These are phyloP conservation scores for Protonemura montana DNA, from an alignment of 2,888 invertebrate species.

Conservation along the genomic window DNA sequence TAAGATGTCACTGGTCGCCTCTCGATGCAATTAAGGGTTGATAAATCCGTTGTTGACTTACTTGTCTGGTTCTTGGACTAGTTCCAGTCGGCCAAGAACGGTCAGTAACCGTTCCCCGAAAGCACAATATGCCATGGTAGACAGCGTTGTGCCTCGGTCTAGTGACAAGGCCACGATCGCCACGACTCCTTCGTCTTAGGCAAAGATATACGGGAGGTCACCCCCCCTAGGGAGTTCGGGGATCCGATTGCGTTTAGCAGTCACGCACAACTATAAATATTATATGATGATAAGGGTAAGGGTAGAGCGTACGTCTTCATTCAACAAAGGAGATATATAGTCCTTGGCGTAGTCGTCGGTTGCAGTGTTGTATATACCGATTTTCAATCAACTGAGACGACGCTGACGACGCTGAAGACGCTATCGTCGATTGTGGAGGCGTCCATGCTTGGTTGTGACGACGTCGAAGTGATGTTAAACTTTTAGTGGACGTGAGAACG, in stretches of 20 bases:
- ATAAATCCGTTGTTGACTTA: conserved; percentile 37
- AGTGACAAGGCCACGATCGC: neutral
- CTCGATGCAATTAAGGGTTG: conserved; percentile 36
- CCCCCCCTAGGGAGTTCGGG: neutral
- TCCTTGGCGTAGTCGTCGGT: neutral
- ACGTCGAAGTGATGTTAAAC: neutral
- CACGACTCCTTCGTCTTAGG: neutral
- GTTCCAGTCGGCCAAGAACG: conserved; percentile 29
- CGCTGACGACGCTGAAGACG: neutral
- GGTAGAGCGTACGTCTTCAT: neutral
- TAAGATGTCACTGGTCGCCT: neutral
- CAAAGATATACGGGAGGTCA: conserved; percentile 7
- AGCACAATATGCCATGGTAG: neutral
- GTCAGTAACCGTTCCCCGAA: neutral
- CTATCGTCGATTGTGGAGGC: neutral
- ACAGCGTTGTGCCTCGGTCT: neutral
- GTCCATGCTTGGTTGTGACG: neutral
- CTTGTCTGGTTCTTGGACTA: conserved; percentile 20
- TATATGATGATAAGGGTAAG: conserved; percentile 31
- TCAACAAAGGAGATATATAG: neutral
- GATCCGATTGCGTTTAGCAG: conserved; percentile 34
- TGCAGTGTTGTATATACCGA: neutral
- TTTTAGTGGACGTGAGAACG: neutral
- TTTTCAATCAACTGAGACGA: neutral
- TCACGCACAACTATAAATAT: conserved; percentile 38